Evolutionary conservation across 2,797 vertebrate species (phyloP).

Genomic region (Setipinna tenuifilis): DNA sequence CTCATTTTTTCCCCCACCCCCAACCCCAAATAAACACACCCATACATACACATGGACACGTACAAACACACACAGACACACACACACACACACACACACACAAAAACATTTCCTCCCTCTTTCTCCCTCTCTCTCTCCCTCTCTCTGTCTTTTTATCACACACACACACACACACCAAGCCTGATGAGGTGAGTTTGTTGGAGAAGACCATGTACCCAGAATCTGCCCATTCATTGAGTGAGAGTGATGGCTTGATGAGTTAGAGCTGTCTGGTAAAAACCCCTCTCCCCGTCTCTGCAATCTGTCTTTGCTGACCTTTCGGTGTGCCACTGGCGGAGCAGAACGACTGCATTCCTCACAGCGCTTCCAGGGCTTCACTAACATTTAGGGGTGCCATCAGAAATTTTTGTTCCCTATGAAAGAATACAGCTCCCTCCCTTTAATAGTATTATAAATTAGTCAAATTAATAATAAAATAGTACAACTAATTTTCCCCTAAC

Average conservation of each 20-base stretch:
- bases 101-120: no score
- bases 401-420: no score
- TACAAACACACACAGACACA: neutral
- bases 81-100: neutral
- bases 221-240: neutral
- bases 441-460: no score
- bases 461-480: no score
- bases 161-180: neutral
- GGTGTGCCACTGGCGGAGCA: neutral
- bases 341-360: neutral
- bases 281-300: neutral
- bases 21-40: no score
- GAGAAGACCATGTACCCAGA: constrained; percentile 1
- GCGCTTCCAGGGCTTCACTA: neutral
- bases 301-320: constrained; percentile 18
- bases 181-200: neutral
- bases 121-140: constrained; percentile 5
- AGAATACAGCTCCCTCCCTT: no score
- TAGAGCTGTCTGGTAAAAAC: neutral
- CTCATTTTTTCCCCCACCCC: no score
- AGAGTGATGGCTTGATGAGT: constrained; percentile 3
- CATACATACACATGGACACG: neutral
- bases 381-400: neutral
- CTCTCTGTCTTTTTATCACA: neutral
- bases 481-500: no score